Conservation (phyloP, 2,797 vertebrate species). For the Tragelaphus oryx region DNA sequence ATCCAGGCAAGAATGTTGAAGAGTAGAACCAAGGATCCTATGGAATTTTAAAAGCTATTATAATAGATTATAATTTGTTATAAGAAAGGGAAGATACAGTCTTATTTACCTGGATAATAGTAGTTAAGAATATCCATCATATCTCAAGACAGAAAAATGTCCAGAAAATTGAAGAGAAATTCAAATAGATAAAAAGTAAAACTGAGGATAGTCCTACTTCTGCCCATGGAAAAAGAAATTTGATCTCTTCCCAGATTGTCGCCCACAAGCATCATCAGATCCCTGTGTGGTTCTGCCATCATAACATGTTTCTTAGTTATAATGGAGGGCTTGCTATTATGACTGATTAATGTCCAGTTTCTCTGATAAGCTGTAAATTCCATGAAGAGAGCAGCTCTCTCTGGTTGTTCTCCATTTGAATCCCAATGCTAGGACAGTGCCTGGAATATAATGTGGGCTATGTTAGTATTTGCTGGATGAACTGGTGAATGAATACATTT, state of each 20-base stretch:
- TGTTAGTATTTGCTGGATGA: not conserved
- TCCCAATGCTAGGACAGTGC: not conserved
- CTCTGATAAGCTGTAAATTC: not conserved
- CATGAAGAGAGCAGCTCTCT: not conserved
- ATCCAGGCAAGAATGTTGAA: not conserved
- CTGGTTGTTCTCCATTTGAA: not conserved
- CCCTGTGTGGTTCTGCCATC: not conserved
- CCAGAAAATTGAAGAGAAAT: not conserved
- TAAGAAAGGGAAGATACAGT: not conserved
- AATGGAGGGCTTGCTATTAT: not conserved
- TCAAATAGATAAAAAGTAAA: not conserved
- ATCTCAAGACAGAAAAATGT: not conserved
- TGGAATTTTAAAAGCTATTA: not conserved
- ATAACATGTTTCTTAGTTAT: not conserved
- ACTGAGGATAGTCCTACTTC: not conserved
- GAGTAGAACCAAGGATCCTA: not conserved
- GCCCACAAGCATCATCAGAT: not conserved
- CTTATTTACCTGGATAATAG: not conserved
- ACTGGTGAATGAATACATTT: not conserved
- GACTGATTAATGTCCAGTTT: not conserved
- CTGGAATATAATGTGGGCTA: not conserved
- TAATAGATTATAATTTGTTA: not conserved
- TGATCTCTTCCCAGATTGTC: not conserved
- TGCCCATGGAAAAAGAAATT: not conserved
- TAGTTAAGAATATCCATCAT: not conserved